Evolutionary conservation across 2,113 vertebrate species (phyloP).

Genomic region (Todiramphus saurophagus): DNA sequence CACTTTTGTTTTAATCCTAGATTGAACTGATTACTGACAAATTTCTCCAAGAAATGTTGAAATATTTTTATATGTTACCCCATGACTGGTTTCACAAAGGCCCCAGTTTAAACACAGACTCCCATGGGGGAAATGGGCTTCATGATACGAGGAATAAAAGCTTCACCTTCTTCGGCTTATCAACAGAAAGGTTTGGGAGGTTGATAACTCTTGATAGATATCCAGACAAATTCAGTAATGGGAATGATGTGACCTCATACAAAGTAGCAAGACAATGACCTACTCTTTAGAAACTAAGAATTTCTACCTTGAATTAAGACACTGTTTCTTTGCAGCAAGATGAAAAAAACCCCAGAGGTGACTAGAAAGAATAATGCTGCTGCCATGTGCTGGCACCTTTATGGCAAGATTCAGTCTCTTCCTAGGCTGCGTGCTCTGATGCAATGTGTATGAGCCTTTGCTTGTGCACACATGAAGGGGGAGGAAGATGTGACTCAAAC

Average conservation of each 20-base stretch:
- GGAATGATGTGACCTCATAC: neutral
- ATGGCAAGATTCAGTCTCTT: neutral
- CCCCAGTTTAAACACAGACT: neutral
- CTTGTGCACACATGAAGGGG: neutral
- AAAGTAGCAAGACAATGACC: neutral
- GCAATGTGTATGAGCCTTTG: neutral
- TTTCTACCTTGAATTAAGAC: neutral
- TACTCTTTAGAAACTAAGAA: neutral
- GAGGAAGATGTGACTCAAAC: neutral
- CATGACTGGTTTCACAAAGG: neutral
- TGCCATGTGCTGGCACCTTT: neutral
- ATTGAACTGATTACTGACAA: neutral
- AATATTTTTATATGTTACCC: neutral
- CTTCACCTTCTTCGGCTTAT: neutral
- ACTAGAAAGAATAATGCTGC: neutral
- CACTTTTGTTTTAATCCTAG: neutral
- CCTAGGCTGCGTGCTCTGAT: neutral
- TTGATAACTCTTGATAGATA: neutral
- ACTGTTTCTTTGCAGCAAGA: neutral
- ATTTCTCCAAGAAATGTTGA: neutral
- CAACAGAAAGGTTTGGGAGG: neutral
- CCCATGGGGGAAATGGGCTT: neutral
- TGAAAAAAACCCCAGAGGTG: neutral
- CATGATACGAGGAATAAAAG: neutral
- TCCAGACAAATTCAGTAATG: neutral